A percentile compares a stretch with the other conserved stretches of the same genome.
phyloP scores from a whole-genome alignment of 2,888 invertebrate genomes.

The Pyrrhia umbra region DNA sequence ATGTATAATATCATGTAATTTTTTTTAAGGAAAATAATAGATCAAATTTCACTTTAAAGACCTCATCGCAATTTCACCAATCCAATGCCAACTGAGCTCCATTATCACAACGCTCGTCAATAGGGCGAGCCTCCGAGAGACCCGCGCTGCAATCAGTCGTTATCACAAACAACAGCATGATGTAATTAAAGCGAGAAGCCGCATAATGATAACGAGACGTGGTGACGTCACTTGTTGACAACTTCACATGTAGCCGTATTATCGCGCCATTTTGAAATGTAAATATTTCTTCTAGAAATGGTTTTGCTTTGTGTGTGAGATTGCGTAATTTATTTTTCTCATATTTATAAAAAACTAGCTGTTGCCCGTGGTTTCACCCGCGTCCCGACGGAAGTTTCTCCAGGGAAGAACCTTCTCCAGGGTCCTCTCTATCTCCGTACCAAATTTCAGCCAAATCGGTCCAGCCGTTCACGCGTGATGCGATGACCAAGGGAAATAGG shows the following conservation, averaged over 20 bases:
- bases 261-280: neutral
- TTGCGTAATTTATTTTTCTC: constrained; percentile 17
- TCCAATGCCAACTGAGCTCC: neutral
- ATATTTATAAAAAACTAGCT: neutral
- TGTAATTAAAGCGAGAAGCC: constrained; percentile 37
- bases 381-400: no score
- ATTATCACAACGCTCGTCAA: constrained; percentile 1
- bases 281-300: neutral
- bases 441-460: no score
- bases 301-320: constrained; percentile 7
- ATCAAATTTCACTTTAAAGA: no score
- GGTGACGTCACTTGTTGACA: constrained; percentile 46
- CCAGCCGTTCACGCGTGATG: no score
- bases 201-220: constrained; percentile 11
- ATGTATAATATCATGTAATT: no score
- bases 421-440: no score
- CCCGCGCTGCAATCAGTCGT: neutral
- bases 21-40: no score
- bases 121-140: constrained; percentile 43
- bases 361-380: no score
- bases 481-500: no score
- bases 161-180: constrained; percentile 32
- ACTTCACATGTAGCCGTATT: neutral
- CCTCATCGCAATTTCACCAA: neutral
- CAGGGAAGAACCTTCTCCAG: no score